Evolutionary conservation across 2,797 vertebrate genomes (phyloP).

Genomic region (Sebastes flavidus): DNA sequence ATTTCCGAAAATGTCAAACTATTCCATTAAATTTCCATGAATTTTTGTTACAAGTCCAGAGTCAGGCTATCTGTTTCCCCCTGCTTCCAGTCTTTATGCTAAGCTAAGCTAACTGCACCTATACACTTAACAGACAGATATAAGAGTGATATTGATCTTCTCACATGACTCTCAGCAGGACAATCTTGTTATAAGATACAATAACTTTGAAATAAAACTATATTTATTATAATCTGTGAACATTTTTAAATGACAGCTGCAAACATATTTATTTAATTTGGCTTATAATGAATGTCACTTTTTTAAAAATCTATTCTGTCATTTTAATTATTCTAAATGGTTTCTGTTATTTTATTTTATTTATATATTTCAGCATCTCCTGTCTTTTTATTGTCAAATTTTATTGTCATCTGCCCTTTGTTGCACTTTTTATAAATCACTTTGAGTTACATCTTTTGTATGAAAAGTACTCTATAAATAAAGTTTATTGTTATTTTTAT

Average conservation of each 20-base stretch:
- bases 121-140: no score
- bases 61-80: not conserved
- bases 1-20: not conserved
- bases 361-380: rapidly evolving
- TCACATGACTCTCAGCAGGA: not conserved
- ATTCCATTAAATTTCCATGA: not conserved
- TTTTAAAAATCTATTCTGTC: no score
- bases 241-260: not conserved
- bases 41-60: not conserved
- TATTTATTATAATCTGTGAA: not conserved
- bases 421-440: no score
- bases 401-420: not conserved
- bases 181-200: not conserved
- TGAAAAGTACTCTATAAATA: not conserved
- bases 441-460: no score
- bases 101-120: no score
- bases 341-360: rapidly evolving
- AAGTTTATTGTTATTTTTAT: not conserved
- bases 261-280: not conserved
- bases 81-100: not conserved
- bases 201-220: not conserved
- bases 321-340: no score
- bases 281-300: no score
- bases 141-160: rapidly evolving
- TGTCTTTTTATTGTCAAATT: not conserved